These are phyloP conservation scores for Bilobella aurantiaca DNA, from an alignment of 1,140 invertebrate species.

Conservation along the genomic window DNA sequence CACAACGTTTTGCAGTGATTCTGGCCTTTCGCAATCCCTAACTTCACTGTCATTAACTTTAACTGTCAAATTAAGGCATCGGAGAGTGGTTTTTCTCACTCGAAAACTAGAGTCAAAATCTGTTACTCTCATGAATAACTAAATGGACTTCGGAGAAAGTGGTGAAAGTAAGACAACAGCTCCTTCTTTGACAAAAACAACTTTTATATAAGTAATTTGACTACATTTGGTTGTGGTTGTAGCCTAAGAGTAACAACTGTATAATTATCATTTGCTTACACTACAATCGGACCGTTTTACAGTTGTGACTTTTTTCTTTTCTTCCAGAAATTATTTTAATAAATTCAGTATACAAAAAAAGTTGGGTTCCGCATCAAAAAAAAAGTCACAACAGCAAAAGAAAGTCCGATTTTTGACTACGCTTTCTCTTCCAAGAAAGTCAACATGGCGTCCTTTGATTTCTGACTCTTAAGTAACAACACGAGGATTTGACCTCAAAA, in stretches of 20 bases:
- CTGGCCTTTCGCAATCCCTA: too few species aligned
- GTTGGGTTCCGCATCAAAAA: too few species aligned
- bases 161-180: too few species aligned
- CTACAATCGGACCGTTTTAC: slow-evolving; percentile 21
- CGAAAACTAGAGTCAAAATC: too few species aligned
- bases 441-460: neutral
- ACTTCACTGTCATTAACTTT: too few species aligned
- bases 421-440: neutral
- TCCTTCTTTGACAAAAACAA: slow-evolving; percentile 8
- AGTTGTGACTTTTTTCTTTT: neutral
- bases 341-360: slow-evolving; percentile 3
- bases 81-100: too few species aligned
- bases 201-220: slow-evolving; percentile 12
- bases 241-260: too few species aligned
- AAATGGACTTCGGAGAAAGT: too few species aligned
- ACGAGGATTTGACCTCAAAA: neutral
- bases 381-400: slow-evolving; percentile 13
- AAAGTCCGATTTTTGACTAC: slow-evolving; percentile 32
- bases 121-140: too few species aligned
- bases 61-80: too few species aligned
- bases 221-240: neutral
- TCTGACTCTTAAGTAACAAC: slow-evolving; percentile 9
- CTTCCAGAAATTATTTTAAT: neutral
- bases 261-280: neutral
- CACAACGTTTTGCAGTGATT: too few species aligned